phyloP scores from a whole-genome alignment of 2,113 vertebrate genomes.

The Nothocercus julius region DNA sequence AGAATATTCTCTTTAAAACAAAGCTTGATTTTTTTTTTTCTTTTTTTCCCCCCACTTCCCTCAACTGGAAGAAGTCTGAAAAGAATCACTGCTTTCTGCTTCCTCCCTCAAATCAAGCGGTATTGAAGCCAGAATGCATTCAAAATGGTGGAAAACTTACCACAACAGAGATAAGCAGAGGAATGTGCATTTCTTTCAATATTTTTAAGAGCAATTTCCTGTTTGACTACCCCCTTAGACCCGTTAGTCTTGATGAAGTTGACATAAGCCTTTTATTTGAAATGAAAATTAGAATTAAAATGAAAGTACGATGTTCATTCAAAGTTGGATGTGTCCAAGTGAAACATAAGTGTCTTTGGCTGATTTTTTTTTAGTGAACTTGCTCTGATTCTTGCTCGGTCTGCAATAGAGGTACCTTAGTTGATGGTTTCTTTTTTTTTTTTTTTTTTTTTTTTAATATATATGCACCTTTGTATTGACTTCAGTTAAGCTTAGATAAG shows the following conservation, averaged over 20 bases:
- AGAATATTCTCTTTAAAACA: not conserved
- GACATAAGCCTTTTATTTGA: not conserved
- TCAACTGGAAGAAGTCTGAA: not conserved
- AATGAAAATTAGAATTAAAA: not conserved
- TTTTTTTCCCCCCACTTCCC: not conserved
- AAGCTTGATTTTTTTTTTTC: not conserved
- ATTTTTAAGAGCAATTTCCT: not conserved
- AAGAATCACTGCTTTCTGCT: not conserved
- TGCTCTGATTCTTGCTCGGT: not conserved
- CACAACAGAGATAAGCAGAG: not conserved
- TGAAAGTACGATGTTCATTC: not conserved
- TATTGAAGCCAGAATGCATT: not conserved
- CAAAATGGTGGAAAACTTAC: not conserved
- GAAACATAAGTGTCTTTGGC: not conserved
- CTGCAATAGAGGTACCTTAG: not conserved
- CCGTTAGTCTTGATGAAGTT: not conserved
- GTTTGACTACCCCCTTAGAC: not conserved
- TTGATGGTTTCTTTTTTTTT: not conserved
- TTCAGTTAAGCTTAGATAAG: conserved; percentile 48
- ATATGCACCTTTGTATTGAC: not conserved
- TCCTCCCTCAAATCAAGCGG: not conserved
- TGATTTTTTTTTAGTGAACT: not conserved
- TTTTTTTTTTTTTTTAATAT: no score
- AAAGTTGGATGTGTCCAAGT: not conserved
- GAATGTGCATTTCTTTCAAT: not conserved